Conservation (phyloP, 2,113 vertebrate genomes). For the Anguilla rostrata region DNA sequence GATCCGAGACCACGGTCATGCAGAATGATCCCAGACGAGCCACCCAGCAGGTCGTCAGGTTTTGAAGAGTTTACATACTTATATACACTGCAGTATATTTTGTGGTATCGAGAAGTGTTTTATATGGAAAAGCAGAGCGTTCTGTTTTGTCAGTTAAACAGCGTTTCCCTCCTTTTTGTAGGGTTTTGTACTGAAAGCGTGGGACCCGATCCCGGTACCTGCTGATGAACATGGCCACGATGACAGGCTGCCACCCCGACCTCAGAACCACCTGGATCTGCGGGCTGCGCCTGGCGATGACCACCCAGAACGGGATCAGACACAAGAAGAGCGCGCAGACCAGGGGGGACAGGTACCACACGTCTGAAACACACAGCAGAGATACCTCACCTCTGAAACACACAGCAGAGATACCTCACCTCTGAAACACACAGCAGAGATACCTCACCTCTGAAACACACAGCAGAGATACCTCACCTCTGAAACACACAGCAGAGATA, state of each 20-base stretch:
- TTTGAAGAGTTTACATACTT: too few species aligned
- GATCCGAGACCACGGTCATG: too few species aligned
- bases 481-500: not conserved
- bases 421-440: not conserved
- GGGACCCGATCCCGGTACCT: conserved; percentile 67
- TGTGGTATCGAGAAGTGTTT: too few species aligned
- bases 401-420: not conserved
- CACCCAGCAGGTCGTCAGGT: too few species aligned
- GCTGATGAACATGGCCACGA: conserved; percentile 93
- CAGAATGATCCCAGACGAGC: too few species aligned
- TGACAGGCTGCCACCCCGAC: conserved; percentile 91
- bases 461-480: not conserved
- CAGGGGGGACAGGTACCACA: conserved; percentile 76
- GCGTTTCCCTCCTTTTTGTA: too few species aligned
- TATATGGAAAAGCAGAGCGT: too few species aligned
- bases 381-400: not conserved
- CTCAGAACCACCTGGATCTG: conserved; percentile 80
- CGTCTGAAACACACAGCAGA: conserved; percentile 60
- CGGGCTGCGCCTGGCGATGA: conserved; percentile 76
- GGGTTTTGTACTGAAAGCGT: too few species aligned
- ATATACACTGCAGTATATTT: too few species aligned
- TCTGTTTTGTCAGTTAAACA: too few species aligned
- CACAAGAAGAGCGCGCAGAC: conserved; percentile 78
- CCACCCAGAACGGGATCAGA: conserved; percentile 85
- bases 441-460: conserved; percentile 67